Conservation (phyloP, 2,797 vertebrate genomes). For the Cryptoblepharus egeriae region DNA sequence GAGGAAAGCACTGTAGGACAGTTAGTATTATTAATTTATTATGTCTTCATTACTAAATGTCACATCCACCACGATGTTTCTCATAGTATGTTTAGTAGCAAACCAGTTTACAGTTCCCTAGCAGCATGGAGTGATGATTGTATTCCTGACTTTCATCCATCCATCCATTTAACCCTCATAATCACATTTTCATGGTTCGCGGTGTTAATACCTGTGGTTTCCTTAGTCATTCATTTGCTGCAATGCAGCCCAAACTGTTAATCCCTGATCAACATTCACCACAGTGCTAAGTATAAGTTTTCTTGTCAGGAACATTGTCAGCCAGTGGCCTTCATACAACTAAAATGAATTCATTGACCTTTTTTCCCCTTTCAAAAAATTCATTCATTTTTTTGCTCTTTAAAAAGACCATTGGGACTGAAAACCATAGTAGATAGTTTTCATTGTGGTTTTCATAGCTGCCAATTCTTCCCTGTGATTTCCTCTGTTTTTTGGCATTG, state of each 20-base stretch:
- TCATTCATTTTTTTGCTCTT: no score
- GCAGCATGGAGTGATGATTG: constrained; percentile 17
- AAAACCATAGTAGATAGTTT: no score
- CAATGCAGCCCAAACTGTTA: constrained; percentile 45
- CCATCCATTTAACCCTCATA: constrained; percentile 48
- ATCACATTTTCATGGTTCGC: constrained; percentile 64
- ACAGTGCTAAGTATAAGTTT: constrained; percentile 13
- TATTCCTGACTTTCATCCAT: constrained; percentile 52
- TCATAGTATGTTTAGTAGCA: constrained; percentile 25
- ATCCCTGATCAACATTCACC: no score
- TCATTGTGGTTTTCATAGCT: no score
- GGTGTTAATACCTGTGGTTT: constrained; percentile 67
- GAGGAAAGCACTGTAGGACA: constrained; percentile 36
- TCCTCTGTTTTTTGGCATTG: no score
- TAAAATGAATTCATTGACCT: constrained; percentile 32
- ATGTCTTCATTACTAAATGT: constrained; percentile 46
- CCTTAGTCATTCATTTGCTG: constrained; percentile 66
- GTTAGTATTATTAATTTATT: constrained; percentile 23
- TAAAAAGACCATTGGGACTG: no score
- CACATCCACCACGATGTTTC: constrained; percentile 19
- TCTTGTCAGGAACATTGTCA: constrained; percentile 63
- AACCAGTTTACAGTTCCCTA: constrained; percentile 16
- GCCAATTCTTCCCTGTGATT: no score
- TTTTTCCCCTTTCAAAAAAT: no score
- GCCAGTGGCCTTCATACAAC: constrained; percentile 55